Evolutionary conservation across 2,888 invertebrate species (phyloP).

Genomic region (Trissolcus brochymenae): DNA sequence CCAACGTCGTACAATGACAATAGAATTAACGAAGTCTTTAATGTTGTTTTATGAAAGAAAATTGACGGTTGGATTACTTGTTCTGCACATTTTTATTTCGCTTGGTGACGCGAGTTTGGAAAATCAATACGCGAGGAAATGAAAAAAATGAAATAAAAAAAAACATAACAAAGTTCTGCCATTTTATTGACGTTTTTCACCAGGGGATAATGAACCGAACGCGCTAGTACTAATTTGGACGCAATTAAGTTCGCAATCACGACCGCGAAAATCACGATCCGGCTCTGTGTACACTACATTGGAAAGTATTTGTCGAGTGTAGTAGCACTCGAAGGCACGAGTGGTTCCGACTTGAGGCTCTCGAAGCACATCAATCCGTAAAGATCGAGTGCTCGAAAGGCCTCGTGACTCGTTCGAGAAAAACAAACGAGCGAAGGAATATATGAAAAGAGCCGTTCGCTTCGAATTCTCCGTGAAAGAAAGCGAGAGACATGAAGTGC

Average conservation of each 20-base stretch:
- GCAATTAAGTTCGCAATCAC: conserved; percentile 49
- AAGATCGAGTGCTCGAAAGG: conserved; percentile 55
- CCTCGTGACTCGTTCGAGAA: conserved; percentile 41
- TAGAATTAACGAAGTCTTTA: conserved; percentile 47
- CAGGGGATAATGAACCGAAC: conserved; percentile 27
- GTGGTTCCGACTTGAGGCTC: conserved; percentile 52
- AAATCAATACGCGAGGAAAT: conserved; percentile 24
- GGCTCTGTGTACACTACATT: conserved; percentile 35
- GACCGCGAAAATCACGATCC: conserved; percentile 13
- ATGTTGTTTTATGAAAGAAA: conserved; percentile 53
- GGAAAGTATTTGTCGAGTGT: conserved; percentile 54
- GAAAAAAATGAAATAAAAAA: neutral
- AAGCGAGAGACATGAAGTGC: conserved; percentile 58
- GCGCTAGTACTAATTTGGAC: conserved; percentile 5
- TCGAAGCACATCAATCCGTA: conserved; percentile 57
- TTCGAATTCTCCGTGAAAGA: conserved; percentile 26
- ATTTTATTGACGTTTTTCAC: neutral
- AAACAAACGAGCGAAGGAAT: conserved; percentile 53
- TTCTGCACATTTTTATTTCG: neutral
- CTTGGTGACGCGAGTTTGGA: neutral
- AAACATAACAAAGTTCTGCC: neutral
- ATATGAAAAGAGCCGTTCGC: conserved; percentile 52
- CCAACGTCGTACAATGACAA: conserved; percentile 43
- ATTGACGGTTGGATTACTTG: conserved; percentile 39
- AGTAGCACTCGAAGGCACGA: conserved; percentile 47